Percentiles rank a stretch among this genome's conserved stretches.
phyloP scores from a whole-genome alignment of 2,113 vertebrate species.

The Odontesthes bonariensis region DNA sequence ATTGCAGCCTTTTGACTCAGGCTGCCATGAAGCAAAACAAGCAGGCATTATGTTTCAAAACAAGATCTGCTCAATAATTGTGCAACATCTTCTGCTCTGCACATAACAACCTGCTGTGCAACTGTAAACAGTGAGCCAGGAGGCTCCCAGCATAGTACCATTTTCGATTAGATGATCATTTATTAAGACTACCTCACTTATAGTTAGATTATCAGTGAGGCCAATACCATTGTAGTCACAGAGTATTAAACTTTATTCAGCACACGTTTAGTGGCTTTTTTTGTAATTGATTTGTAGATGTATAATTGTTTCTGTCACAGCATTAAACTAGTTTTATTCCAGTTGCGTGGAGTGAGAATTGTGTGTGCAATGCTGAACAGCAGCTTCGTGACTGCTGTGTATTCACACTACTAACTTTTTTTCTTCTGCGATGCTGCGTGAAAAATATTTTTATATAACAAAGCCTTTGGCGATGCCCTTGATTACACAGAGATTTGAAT shows the following conservation, averaged over 20 bases:
- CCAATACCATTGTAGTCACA: not conserved
- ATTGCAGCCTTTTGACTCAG: not conserved
- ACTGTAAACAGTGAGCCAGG: not conserved
- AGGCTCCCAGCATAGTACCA: not conserved
- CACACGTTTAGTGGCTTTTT: not conserved
- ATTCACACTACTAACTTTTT: not conserved
- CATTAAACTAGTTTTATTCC: not conserved
- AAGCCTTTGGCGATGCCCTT: not conserved
- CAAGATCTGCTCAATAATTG: constrained; percentile 1
- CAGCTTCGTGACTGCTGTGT: not conserved
- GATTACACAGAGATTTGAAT: not conserved
- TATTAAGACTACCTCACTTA: not conserved
- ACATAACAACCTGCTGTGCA: not conserved
- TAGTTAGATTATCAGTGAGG: not conserved
- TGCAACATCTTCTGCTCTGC: not conserved
- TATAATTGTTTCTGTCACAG: not conserved
- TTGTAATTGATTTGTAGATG: not conserved
- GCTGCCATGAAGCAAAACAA: constrained; percentile 7
- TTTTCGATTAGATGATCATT: not conserved
- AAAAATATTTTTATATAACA: not conserved
- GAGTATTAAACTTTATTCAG: not conserved
- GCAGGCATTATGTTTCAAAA: not conserved
- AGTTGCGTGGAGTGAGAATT: not conserved
- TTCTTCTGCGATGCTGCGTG: not conserved
- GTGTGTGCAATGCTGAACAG: not conserved